These are phyloP conservation scores for Druceiella hillmani DNA, from an alignment of 2,888 invertebrate genomes.

Conservation along the genomic window DNA sequence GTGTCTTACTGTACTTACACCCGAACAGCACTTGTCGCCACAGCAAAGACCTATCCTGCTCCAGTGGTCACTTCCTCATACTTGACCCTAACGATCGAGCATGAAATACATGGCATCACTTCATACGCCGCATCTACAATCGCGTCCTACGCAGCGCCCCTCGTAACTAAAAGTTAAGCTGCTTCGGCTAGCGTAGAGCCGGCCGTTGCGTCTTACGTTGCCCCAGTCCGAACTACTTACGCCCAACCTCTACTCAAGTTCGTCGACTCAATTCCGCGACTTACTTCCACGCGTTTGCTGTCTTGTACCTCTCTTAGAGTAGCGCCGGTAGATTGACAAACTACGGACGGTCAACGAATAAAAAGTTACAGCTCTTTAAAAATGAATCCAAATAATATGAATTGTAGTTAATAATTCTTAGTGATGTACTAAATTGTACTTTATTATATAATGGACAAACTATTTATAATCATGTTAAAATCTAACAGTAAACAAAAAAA, in stretches of 20 bases:
- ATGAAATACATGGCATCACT: constrained; percentile 11
- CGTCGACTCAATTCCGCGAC: no score
- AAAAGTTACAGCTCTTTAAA: no score
- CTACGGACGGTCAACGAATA: constrained; percentile 65
- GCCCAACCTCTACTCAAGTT: constrained; percentile 36
- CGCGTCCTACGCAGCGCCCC: constrained; percentile 30
- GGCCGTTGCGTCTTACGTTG: constrained; percentile 29
- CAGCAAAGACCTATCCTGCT: no score
- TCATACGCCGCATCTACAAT: constrained; percentile 24
- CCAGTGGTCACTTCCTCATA: constrained; percentile 7
- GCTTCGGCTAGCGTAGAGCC: constrained; percentile 32
- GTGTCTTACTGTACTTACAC: constrained; percentile 20
- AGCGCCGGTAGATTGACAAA: constrained; percentile 56
- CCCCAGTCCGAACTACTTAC: no score
- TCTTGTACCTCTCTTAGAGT: constrained; percentile 59
- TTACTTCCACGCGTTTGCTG: constrained; percentile 54
- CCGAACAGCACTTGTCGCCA: constrained; percentile 13
- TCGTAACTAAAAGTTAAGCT: constrained; percentile 31
- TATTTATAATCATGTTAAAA: no score
- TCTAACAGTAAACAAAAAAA: no score
- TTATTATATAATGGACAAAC: no score
- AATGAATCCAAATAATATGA: no score
- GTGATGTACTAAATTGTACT: no score
- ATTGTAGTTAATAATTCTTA: no score
- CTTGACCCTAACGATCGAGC: constrained; percentile 2